These are phyloP conservation scores for Oxyscelio sp. DNA, from an alignment of 2,888 invertebrate species.

Conservation along the genomic window DNA sequence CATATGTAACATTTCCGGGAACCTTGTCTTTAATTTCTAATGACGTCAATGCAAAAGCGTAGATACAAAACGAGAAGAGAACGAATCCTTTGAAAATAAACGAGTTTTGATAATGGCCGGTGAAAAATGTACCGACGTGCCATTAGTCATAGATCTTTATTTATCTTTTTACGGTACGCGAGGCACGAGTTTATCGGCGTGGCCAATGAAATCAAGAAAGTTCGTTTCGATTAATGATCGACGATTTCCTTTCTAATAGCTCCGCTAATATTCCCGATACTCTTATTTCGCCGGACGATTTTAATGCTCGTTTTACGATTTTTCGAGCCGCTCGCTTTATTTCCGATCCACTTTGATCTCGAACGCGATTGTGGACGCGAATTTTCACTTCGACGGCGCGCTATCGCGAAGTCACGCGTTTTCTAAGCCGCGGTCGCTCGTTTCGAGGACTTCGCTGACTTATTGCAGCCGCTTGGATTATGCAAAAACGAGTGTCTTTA, in stretches of 20 bases:
- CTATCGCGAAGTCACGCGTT: no score
- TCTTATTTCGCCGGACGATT: conserved; percentile 45
- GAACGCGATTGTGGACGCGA: conserved; percentile 16
- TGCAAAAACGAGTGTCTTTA: no score
- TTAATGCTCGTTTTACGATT: conserved; percentile 41
- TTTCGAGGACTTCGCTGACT: no score
- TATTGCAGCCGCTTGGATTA: no score
- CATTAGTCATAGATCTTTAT: conserved; percentile 54
- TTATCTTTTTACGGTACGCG: conserved; percentile 54
- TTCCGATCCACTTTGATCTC: conserved; percentile 49
- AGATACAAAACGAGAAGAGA: neutral
- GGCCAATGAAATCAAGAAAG: conserved; percentile 66
- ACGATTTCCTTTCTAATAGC: conserved; percentile 66
- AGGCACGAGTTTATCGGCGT: conserved; percentile 55
- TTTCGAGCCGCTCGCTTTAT: conserved; percentile 43
- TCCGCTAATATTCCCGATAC: conserved; percentile 33
- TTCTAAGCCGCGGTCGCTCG: no score
- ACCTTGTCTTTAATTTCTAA: conserved; percentile 40
- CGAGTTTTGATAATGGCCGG: conserved; percentile 51
- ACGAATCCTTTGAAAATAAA: conserved; percentile 42
- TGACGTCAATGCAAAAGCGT: conserved; percentile 44
- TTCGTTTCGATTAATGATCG: conserved; percentile 62
- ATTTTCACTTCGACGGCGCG: conserved; percentile 39
- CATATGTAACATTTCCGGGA: conserved; percentile 46
- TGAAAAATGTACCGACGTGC: conserved; percentile 46